Conservation (phyloP, 2,113 vertebrate genomes). For the Dolichallabes microphthalmus region DNA sequence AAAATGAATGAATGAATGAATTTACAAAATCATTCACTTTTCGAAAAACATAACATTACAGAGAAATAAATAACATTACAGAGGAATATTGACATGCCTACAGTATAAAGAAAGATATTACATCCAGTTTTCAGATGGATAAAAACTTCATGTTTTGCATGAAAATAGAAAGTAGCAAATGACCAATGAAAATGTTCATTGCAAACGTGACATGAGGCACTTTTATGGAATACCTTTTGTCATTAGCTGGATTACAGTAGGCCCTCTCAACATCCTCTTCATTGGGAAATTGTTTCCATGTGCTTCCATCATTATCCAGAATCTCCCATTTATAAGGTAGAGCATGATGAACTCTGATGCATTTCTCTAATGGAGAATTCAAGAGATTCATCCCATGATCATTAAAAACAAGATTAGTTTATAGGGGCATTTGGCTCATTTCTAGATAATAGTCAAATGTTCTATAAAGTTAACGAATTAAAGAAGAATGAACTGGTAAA, state of each 20-base stretch:
- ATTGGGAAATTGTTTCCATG: slow-evolving; percentile 73
- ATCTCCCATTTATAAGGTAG: slow-evolving; percentile 91
- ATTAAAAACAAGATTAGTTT: not conserved
- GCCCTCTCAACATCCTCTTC: slow-evolving; percentile 82
- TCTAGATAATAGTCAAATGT: not conserved
- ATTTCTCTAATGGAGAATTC: slow-evolving; percentile 70
- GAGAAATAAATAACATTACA: too few species aligned
- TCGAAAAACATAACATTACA: too few species aligned
- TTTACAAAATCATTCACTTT: too few species aligned
- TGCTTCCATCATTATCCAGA: slow-evolving; percentile 44
- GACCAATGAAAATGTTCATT: not conserved
- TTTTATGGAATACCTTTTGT: slow-evolving; percentile 54
- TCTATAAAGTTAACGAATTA: not conserved
- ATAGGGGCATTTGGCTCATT: not conserved
- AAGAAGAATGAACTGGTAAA: not conserved
- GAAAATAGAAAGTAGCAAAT: too few species aligned
- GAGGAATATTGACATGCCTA: too few species aligned
- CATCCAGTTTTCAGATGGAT: too few species aligned
- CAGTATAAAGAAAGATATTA: too few species aligned
- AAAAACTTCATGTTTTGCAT: too few species aligned
- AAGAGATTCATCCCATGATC: not conserved
- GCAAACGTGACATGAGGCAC: not conserved
- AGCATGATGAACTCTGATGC: slow-evolving; percentile 77
- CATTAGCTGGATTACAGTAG: slow-evolving; percentile 78
- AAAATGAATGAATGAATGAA: too few species aligned